phyloP scores from a whole-genome alignment of 2,113 vertebrate species.

The Charadrius vociferus region DNA sequence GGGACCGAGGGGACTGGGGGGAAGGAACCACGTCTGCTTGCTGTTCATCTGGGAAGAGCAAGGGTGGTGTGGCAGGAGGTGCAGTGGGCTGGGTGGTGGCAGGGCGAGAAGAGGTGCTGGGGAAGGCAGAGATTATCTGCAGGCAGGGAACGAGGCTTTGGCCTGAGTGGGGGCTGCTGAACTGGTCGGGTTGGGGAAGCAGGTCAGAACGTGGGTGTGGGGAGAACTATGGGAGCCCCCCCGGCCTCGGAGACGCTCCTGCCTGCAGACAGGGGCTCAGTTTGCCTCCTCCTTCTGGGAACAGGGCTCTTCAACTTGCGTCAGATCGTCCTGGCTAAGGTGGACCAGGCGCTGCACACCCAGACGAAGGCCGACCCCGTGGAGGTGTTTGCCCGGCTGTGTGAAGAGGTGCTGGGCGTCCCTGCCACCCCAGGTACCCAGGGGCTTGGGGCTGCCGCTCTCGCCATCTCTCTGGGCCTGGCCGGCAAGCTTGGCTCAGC shows the following conservation, averaged over 20 bases:
- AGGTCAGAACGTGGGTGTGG: not conserved
- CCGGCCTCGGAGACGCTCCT: rapidly evolving
- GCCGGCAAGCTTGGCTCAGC: not conserved
- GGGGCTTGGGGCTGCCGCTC: not conserved
- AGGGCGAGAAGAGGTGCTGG: not conserved
- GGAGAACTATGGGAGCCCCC: not conserved
- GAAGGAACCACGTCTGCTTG: no score
- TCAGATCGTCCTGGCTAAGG: constrained; percentile 94
- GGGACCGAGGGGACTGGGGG: no score
- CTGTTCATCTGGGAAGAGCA: no score
- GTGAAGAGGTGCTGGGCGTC: constrained; percentile 87
- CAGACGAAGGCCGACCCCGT: constrained; percentile 80
- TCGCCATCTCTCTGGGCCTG: not conserved
- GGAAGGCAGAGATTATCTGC: no score
- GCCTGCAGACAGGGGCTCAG: not conserved
- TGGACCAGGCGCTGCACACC: constrained; percentile 94
- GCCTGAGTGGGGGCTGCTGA: not conserved
- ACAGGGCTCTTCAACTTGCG: constrained; percentile 94
- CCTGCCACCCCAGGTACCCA: constrained; percentile 86
- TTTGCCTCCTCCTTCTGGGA: not conserved
- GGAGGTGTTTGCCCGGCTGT: constrained; percentile 86
- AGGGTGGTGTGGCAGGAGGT: not conserved
- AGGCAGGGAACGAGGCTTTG: not conserved
- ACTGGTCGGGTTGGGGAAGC: not conserved
- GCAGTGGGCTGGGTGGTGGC: not conserved